Conservation (phyloP, 2,113 vertebrate species). For the Hipposideros armiger region DNA sequence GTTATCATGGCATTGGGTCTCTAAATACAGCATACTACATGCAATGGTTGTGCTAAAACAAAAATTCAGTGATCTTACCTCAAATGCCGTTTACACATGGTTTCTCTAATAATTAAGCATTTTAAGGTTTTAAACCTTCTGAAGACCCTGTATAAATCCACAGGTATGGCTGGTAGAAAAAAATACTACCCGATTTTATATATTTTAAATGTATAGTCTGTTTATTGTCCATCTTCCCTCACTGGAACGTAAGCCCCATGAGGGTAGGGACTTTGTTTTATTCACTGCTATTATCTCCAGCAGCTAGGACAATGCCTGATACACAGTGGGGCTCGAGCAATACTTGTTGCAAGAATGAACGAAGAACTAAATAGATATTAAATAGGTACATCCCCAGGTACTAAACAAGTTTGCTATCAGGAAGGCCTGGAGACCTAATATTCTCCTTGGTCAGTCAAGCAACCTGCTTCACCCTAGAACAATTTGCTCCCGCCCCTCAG, state of each 20-base stretch:
- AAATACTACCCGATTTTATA: neutral
- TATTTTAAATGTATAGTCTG: slow-evolving; percentile 20
- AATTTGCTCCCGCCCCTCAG: neutral
- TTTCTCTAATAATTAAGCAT: slow-evolving; percentile 17
- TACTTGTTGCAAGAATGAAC: neutral
- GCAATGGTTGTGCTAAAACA: neutral
- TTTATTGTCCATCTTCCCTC: neutral
- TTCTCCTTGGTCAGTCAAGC: neutral
- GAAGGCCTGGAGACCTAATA: neutral
- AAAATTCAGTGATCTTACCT: neutral
- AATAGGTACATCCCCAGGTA: neutral
- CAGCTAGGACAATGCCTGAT: neutral
- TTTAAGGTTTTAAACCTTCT: slow-evolving; percentile 13
- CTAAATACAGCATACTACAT: neutral
- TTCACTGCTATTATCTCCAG: neutral
- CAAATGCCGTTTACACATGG: neutral
- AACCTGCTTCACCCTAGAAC: neutral
- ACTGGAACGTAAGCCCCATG: neutral
- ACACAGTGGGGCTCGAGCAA: neutral
- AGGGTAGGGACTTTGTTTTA: neutral
- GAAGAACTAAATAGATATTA: neutral
- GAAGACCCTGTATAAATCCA: slow-evolving; percentile 33
- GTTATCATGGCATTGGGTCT: neutral
- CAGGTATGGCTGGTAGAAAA: neutral
- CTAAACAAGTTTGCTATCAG: neutral